Conservation (phyloP, 2,888 invertebrate species). For the Nezara viridula region DNA sequence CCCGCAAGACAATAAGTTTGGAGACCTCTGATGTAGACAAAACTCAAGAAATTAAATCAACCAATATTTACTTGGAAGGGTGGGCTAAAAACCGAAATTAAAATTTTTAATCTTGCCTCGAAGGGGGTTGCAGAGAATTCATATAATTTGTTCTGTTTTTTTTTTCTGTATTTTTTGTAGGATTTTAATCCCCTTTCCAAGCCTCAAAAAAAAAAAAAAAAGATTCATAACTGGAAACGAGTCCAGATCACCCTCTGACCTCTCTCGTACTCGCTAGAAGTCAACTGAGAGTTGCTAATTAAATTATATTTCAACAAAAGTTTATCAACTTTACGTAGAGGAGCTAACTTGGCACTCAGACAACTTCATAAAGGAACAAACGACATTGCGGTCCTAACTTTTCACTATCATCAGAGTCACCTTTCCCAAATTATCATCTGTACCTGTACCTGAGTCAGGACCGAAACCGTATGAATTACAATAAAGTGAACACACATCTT, state of each 20-base stretch:
- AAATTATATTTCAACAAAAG: background rate
- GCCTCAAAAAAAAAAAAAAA: background rate
- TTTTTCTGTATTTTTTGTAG: background rate
- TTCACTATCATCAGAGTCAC: background rate
- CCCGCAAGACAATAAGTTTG: too few species aligned
- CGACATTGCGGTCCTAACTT: background rate
- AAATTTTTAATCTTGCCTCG: conserved; percentile 34
- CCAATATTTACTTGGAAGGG: background rate
- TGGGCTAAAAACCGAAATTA: background rate
- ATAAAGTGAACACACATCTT: too few species aligned
- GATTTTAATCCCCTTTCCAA: background rate
- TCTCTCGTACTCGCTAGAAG: background rate
- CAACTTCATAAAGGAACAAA: background rate
- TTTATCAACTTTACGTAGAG: conserved; percentile 1
- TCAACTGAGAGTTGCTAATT: conserved; percentile 1
- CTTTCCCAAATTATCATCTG: background rate
- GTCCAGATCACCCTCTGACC: background rate
- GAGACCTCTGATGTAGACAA: background rate
- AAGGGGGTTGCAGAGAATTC: background rate
- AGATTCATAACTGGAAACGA: background rate
- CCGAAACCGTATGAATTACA: too few species aligned
- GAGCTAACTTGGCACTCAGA: background rate
- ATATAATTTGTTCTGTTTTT: background rate
- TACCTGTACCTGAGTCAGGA: too few species aligned
- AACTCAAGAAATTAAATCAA: background rate